Evolutionary conservation across 2,113 vertebrate species (phyloP), one percentile per base, ranked within the genome.

Genomic region (Callipepla californica): DNA sequence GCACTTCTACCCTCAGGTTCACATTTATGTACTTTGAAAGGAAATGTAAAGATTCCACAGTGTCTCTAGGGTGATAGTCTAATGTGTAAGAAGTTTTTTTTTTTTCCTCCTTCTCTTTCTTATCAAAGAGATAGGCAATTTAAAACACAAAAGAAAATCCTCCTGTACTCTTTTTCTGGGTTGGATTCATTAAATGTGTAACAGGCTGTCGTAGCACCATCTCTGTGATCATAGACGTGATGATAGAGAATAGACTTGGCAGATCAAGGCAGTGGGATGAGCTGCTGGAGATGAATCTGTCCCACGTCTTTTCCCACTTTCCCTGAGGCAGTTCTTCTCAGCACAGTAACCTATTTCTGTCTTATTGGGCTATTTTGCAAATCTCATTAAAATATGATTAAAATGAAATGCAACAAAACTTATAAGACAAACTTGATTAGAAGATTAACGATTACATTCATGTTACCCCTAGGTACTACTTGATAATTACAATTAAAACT

Each of bases 221-320:
- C 85, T 96, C 93, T 89, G 80, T 90, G 94, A 91, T 97, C 92
- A 62, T 68, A 96, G 78, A 85, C 58, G 5, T 65, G 89, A 89
- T 94, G 79, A 69, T 82, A 87, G 72, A 91, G 93, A 83, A 57
- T 12, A 6, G 68, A 87, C 83, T 48, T 93, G 89, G 85, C 81
- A 94, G 95, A 81, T 89, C 80, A 93, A 94, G 76, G 77, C 84
- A 86, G 92, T 9, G 16, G 22, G 18, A 63, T 40, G 77, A 30
- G 19, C 7, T 70, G 7, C 63, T 88, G 25, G 66, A 58, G 83
- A 75, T 82, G 36, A 88, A 30, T 84, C 70, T 92, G 89, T 94
- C 36, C 53, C 30, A 28, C 66, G 85, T 85, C 44, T 77, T 72
- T 36, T 18, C 40, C 14, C 19, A 3, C 18, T 50, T 69, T 75